A percentile compares a stretch with the other conserved stretches of the same genome.
Conservation (phyloP, 2,113 vertebrate genomes). For the Cebidichthys violaceus region DNA sequence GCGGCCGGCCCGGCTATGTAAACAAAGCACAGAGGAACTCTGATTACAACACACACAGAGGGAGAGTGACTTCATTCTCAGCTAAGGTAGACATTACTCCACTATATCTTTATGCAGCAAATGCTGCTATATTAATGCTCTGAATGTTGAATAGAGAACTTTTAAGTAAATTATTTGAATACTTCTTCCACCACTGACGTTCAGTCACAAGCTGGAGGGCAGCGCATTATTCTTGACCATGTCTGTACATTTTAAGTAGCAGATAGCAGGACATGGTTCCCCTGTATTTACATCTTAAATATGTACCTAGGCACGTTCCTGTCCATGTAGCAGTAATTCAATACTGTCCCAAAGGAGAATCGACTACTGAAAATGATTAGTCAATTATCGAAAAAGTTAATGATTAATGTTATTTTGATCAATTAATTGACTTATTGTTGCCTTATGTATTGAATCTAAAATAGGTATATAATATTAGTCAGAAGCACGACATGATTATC, state of each 20-base stretch:
- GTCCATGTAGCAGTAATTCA: neutral
- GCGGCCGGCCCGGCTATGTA: too few relatives aligned
- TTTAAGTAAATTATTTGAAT: neutral
- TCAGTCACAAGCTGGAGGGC: neutral
- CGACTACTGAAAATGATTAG: too few relatives aligned
- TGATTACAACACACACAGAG: too few relatives aligned
- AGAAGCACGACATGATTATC: neutral
- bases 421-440: too few relatives aligned
- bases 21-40: too few relatives aligned
- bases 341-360: neutral
- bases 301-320: neutral
- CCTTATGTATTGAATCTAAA: neutral
- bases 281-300: conserved; percentile 12
- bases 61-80: too few relatives aligned
- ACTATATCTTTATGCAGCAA: too few relatives aligned
- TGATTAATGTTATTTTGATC: too few relatives aligned
- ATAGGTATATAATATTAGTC: neutral
- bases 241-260: neutral
- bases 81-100: too few relatives aligned
- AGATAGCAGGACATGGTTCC: neutral
- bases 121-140: too few relatives aligned
- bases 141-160: too few relatives aligned
- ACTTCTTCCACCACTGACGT: neutral
- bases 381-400: too few relatives aligned
- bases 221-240: conserved; percentile 6